Conservation (phyloP, 2,113 vertebrate genomes). For the Calidris pygmaea region DNA sequence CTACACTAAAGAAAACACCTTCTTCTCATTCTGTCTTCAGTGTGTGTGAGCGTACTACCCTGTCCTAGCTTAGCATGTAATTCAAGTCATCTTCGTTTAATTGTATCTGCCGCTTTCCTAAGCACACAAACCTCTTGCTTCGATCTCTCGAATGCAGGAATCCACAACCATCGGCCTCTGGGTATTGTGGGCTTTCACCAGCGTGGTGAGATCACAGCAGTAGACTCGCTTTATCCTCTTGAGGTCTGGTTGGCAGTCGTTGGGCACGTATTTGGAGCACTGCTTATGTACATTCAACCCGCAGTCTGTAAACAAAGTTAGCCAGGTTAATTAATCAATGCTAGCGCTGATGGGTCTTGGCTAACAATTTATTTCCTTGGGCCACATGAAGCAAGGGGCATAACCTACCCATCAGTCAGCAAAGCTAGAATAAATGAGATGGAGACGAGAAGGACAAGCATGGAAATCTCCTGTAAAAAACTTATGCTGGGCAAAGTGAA, state of each 20-base stretch:
- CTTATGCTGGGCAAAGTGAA: background rate
- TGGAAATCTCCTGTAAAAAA: background rate
- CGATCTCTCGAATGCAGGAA: slow-evolving; percentile 95
- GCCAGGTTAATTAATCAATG: background rate
- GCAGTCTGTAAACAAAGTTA: slow-evolving; percentile 82
- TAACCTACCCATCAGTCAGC: background rate
- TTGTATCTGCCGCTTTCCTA: background rate
- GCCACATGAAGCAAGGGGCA: background rate
- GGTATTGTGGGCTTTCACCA: slow-evolving; percentile 95
- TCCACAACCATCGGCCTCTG: slow-evolving; percentile 96
- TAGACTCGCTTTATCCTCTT: slow-evolving; percentile 96
- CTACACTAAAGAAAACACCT: background rate
- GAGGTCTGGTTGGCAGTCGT: slow-evolving; percentile 96
- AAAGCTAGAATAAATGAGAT: background rate
- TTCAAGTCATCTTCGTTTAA: background rate
- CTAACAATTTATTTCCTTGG: background rate
- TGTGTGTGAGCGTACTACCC: background rate
- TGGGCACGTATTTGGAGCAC: slow-evolving; percentile 95
- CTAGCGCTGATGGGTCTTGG: background rate
- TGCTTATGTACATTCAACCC: slow-evolving; percentile 97
- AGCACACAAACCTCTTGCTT: slow-evolving; percentile 86
- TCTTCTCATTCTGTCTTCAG: background rate
- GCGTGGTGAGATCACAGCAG: slow-evolving; percentile 95
- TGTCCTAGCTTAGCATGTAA: background rate
- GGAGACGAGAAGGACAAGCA: background rate